A percentile compares a stretch with the other conserved stretches of the same genome.
These are phyloP conservation scores for Drosophila recens DNA, from an alignment of 2,888 invertebrate species.

Conservation along the genomic window DNA sequence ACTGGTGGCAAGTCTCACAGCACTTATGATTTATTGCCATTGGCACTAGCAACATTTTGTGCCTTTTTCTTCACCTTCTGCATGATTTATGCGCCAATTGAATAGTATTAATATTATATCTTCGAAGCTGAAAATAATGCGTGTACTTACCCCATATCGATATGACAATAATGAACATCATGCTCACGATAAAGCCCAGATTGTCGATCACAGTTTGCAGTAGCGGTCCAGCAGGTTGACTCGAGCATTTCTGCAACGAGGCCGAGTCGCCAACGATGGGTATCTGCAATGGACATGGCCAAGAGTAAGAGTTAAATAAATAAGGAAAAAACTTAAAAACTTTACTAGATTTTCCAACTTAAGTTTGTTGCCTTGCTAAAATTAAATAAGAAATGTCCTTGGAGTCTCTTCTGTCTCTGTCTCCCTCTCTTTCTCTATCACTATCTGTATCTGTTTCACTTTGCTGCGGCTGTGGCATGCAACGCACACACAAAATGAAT, in stretches of 20 bases:
- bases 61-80: conserved; percentile 13
- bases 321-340: conserved; percentile 7
- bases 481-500: conserved; percentile 34
- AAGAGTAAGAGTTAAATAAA: conserved; percentile 23
- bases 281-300: conserved; percentile 71
- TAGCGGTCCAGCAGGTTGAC: conserved; percentile 69
- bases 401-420: not conserved
- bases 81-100: conserved; percentile 55
- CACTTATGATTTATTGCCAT: conserved; percentile 62
- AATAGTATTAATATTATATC: conserved; percentile 35
- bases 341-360: conserved; percentile 20
- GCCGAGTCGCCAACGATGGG: conserved; percentile 77
- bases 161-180: conserved; percentile 72
- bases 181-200: conserved; percentile 81
- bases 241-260: conserved; percentile 76
- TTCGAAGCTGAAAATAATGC: conserved; percentile 3
- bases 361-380: conserved; percentile 8
- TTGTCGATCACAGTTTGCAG: conserved; percentile 80
- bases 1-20: conserved; percentile 9
- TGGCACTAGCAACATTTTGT: conserved; percentile 33
- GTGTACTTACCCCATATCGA: conserved; percentile 83
- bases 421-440: not conserved
- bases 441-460: not conserved
- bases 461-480: conserved; percentile 9
- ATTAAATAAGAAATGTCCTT: conserved; percentile 19